These are phyloP conservation scores for Ptiloglossa arizonensis DNA, from an alignment of 1,140 invertebrate species.

Conservation along the genomic window DNA sequence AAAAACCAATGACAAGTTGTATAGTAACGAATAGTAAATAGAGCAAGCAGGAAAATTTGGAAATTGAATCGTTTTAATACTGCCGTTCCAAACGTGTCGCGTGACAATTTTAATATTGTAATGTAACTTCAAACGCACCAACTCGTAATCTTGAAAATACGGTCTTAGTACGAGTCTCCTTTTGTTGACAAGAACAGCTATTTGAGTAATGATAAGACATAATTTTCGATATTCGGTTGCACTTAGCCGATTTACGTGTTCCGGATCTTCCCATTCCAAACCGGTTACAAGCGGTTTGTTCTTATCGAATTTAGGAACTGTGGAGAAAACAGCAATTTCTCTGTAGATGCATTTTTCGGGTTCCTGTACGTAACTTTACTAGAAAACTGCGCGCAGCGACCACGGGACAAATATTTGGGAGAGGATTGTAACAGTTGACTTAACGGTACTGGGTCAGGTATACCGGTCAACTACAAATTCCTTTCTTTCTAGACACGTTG, in stretches of 20 bases:
- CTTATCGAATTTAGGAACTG: slow-evolving; percentile 80
- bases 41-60: no score
- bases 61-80: background rate
- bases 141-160: slow-evolving; percentile 89
- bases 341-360: background rate
- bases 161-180: slow-evolving; percentile 84
- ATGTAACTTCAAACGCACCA: slow-evolving; percentile 77
- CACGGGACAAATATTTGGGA: background rate
- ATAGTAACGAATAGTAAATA: background rate
- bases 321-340: background rate
- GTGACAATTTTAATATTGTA: background rate
- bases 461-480: slow-evolving; percentile 12
- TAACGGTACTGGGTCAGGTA: slow-evolving; percentile 38
- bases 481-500: background rate
- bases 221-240: slow-evolving; percentile 84
- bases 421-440: background rate
- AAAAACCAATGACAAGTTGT: no score
- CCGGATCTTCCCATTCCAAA: slow-evolving; percentile 85
- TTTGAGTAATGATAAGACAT: slow-evolving; percentile 86
- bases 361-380: background rate
- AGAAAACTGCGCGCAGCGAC: background rate
- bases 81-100: background rate
- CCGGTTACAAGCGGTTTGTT: slow-evolving; percentile 81
- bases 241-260: slow-evolving; percentile 84
- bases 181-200: slow-evolving; percentile 82